Evolutionary conservation across 2,113 vertebrate genomes (phyloP).

Genomic region (Plectropomus leopardus): DNA sequence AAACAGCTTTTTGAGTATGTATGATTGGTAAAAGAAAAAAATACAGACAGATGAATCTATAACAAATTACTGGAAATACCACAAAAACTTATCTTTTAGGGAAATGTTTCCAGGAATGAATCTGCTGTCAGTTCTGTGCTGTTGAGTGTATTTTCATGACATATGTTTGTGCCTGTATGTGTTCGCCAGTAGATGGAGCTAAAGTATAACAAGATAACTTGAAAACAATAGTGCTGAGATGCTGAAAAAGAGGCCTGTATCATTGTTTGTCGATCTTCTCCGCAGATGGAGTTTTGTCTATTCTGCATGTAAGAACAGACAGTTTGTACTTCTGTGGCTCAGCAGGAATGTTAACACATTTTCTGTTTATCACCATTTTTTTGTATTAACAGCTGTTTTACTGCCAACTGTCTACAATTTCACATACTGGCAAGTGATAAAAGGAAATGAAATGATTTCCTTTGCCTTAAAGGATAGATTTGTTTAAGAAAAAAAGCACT

Average conservation of each 20-base stretch:
- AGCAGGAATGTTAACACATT: not conserved
- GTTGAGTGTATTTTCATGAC: not conserved
- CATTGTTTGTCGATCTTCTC: not conserved
- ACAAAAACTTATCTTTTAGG: too few species aligned
- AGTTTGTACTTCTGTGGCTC: not conserved
- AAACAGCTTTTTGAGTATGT: too few species aligned
- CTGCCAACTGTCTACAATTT: not conserved
- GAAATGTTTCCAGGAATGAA: too few species aligned
- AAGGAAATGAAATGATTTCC: conserved; percentile 50
- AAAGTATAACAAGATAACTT: conserved; percentile 5
- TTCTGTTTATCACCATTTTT: not conserved
- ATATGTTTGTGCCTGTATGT: conserved; percentile 8
- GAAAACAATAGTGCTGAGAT: not conserved
- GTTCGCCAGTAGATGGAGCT: conserved; percentile 62
- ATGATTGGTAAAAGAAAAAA: too few species aligned
- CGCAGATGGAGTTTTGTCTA: not conserved
- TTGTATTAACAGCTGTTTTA: conserved; percentile 25
- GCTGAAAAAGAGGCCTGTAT: not conserved
- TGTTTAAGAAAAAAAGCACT: not conserved
- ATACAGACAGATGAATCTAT: too few species aligned
- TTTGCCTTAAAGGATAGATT: conserved; percentile 39
- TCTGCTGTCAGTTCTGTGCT: too few species aligned
- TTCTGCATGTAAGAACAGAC: not conserved
- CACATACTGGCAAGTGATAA: conserved; percentile 31
- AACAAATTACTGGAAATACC: too few species aligned